Percentiles rank a stretch among this genome's conserved stretches.
These are phyloP conservation scores for Celastrina argiolus DNA, from an alignment of 2,888 invertebrate genomes.

Conservation along the genomic window DNA sequence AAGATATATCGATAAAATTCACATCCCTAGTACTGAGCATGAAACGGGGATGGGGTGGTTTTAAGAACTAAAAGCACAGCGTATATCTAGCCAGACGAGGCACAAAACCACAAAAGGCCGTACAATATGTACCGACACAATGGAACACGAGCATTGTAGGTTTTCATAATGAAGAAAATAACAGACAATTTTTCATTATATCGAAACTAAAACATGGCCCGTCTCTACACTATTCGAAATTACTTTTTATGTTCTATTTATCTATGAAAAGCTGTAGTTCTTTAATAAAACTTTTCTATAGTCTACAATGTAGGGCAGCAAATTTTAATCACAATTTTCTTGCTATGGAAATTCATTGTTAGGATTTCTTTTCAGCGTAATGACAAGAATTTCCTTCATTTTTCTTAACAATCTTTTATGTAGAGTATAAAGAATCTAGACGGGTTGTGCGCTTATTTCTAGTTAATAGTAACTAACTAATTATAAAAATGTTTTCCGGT, in stretches of 20 bases:
- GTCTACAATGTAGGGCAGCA: constrained; percentile 18
- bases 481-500: too few species aligned
- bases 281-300: constrained; percentile 2
- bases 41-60: constrained; percentile 45
- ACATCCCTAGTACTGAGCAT: constrained; percentile 40
- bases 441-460: background rate
- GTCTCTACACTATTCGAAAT: constrained; percentile 19
- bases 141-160: constrained; percentile 44
- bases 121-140: constrained; percentile 50
- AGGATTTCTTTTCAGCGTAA: constrained; percentile 11
- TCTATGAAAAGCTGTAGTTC: constrained; percentile 13
- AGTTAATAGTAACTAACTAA: background rate
- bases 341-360: background rate
- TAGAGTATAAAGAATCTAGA: background rate
- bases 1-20: constrained; percentile 29
- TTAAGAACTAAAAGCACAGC: constrained; percentile 69
- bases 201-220: constrained; percentile 19
- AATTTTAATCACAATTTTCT: constrained; percentile 12
- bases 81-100: constrained; percentile 43
- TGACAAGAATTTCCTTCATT: background rate
- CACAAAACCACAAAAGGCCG: constrained; percentile 63
- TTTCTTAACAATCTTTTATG: background rate
- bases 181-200: constrained; percentile 29
- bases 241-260: background rate
- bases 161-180: constrained; percentile 40